Evolutionary conservation across 2,797 vertebrate genomes (phyloP), one percentile per base, ranked within the genome.

Genomic region (Neostethus bicornis): DNA sequence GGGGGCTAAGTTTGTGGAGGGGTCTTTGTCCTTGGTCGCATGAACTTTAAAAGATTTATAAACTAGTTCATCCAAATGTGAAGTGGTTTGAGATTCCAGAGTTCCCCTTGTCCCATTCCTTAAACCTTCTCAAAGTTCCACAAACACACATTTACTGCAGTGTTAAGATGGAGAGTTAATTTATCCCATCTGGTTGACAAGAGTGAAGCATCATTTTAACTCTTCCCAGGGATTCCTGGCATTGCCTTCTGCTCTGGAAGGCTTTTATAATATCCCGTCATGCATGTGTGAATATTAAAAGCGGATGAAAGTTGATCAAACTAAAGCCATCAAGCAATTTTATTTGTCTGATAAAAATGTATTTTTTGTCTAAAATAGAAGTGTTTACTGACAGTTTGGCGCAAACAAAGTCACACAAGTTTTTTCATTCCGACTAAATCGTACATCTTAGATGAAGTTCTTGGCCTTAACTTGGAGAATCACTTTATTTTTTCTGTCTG

Each of bases 121-220:
- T 35, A 53, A 16, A 42, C 56, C 67, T 57, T 46, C 43, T 23
- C 61, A 58, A 46, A 51, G 39, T 54, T 56, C 26, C 59, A 61
- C 56, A 54, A 37, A 53, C 51, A 49, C 47, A 54, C 37, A 61
- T 20, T 50, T 38, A 74, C 38, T 52, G 32, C 63, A 80, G 61
- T 80, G 66, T 82, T 85, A 72, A 80, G 52, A 84, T 86, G 69
- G 72, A 74, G 75, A 75, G 87, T 87, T 82, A 79, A 86, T 89
- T 85, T 77, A 83, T 83, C 69, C 77, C 79, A 87, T 89, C 84
- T 88, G 80, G 68, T 63, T 67, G 61, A 69, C 23, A 68, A 75
- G 52, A 64, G 69, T 80, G 86, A 81, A 80, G 51, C 77, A 72
- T 77, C 19, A 35, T 80, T 67, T 77, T 68, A 79, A 80, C 70